Base-by-base conservation (phyloP, 2,888 invertebrate genomes). In the Strigamia transsilvanica region DNA sequence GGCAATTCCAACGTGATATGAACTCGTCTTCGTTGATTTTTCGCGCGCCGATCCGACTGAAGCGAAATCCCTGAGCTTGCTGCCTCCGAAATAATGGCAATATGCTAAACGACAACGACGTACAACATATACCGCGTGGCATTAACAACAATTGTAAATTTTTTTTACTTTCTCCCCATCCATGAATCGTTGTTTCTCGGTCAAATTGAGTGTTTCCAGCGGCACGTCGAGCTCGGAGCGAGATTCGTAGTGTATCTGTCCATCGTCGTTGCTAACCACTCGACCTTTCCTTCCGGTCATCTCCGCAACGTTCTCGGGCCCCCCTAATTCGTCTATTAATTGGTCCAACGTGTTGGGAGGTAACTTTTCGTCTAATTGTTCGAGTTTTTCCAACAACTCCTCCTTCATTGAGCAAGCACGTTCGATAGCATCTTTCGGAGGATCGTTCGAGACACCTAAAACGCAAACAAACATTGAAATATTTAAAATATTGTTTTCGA, bases 81-180 rank as follows among this genome's bases (percentile, higher is more conserved):
- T 0, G 99, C 99, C 89, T 99, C 99, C 0, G 99, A 99, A 85
- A 99, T 99, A 86, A 99, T 98, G 42, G 99, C 99, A 34, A 99
- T 96, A 87, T 96, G 85, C 87, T 90, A 86, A 1, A 77, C n/a
- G n/a, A n/a, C n/a, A n/a, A n/a, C n/a, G n/a, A n/a, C n/a, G n/a
- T n/a, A n/a, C n/a, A n/a, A n/a, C n/a, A n/a, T n/a, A n/a, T n/a
- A n/a, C n/a, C n/a, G n/a, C n/a, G n/a, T n/a, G n/a, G n/a, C n/a
- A n/a, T n/a, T n/a, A n/a, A n/a, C n/a, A n/a, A n/a, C n/a, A n/a
- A n/a, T n/a, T n/a, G n/a, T n/a, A n/a, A n/a, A n/a, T n/a, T n/a
- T n/a, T n/a, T 34, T 61, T 38, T 83, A 88, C 95, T 89, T 99
- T 99, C 88, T 96, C 95, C 0, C 98, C 98, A 88, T 97, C 94